Evolutionary conservation across 2,113 vertebrate genomes (phyloP).

Genomic region (Aspidoscelis tigris): DNA sequence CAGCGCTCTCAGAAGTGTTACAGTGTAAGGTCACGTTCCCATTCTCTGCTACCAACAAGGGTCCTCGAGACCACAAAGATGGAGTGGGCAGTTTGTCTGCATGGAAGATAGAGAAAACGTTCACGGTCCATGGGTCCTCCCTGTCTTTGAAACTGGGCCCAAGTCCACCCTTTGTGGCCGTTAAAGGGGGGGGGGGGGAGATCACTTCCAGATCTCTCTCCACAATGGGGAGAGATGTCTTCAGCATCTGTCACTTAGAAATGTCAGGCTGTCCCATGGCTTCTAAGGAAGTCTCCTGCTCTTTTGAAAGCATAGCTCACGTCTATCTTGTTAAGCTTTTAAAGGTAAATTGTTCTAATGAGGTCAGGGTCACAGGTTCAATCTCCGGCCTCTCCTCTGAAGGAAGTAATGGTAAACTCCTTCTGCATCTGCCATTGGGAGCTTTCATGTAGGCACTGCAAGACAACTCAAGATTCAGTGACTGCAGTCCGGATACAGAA

Average conservation of each 20-base stretch:
- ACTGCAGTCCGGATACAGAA: too few species aligned
- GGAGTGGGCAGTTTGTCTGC: not conserved
- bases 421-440: too few species aligned
- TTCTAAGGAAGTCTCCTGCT: not conserved
- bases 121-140: not conserved
- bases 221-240: not conserved
- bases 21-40: not conserved
- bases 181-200: not conserved
- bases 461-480: too few species aligned
- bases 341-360: not conserved
- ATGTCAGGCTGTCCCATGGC: too few species aligned
- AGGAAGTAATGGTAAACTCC: too few species aligned
- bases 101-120: slow-evolving; percentile 9
- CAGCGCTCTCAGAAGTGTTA: not conserved
- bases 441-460: too few species aligned
- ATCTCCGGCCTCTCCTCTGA: too few species aligned
- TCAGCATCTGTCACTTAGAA: not conserved
- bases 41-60: not conserved
- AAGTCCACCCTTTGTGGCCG: not conserved
- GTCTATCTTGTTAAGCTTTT: not conserved
- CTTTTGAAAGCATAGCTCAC: not conserved
- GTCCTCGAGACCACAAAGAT: not conserved
- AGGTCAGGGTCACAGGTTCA: too few species aligned
- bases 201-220: too few species aligned
- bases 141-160: not conserved